Evolutionary conservation across 1,140 invertebrate genomes (phyloP), one percentile per base, ranked within the genome.

Genomic region (Metopolophium dirhodum): DNA sequence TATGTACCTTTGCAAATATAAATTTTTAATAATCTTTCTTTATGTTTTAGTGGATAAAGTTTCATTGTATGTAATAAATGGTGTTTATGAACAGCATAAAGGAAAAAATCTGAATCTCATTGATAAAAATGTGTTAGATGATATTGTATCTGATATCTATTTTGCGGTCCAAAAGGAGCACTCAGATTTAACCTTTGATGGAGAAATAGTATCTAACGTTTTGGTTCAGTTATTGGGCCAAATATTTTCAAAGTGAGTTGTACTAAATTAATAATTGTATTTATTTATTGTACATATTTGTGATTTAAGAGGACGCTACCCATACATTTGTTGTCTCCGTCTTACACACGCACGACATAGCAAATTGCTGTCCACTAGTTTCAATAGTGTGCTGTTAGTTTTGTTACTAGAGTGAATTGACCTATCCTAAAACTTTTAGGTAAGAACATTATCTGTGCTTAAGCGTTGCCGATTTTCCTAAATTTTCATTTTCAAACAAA

Each of bases 51-150:
- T 93, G 68, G 91, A 93, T 57, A 82, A 85, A 93, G 91, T 93
- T 8, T 83, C 91, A 45, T 86, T 93, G 26, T 93, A 93, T 45
- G 20, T 93, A 8, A 54, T 93, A 93, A 93, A 93, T 93, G 91
- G 91, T 37, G 91, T 93, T 54, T 93, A 93, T 57, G 91, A 93
- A 57, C 91, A 93, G 41, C 91, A 93, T 85, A 93, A 93, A 93
- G 91, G 91, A 85, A 93, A 93, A 41, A 51, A 93, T 7, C 49
- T 51, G 14, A 93, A 37, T 51, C 91, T 93, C 14, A 86, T 93
- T 20, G 77, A 93, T 93, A 93, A 93, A 6, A 20, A 30, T 85
- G 45, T 57, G 35, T 86, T 93, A 61, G 91, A 93, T 54, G 91
- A 93, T 93, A 93, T 93, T 93, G 35, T 93, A 35, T 93, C 82